Evolutionary conservation across 2,888 invertebrate genomes (phyloP), one percentile per base, ranked within the genome.

Genomic region (Slavum lentiscoides): DNA sequence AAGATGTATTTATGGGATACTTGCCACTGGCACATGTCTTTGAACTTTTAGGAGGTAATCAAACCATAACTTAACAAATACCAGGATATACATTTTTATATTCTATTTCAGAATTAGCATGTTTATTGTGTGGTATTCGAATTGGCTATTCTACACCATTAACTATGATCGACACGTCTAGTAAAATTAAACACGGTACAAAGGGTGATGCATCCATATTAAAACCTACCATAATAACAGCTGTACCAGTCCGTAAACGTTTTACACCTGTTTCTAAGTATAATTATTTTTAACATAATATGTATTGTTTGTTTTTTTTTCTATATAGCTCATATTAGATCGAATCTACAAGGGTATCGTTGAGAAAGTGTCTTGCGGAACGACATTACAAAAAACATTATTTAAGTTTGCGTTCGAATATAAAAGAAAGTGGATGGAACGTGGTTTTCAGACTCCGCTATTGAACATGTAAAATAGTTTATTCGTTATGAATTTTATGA

Each of bases 1-100:
- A 90, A 83, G 98, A 99, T 86, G 88, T 94, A 23, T 93, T 97
- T 85, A 93, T 98, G 87, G 98, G 95, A 81, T 99, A 97, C 88
- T 90, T 99, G 84, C 99, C 99, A 39, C 88, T 98, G 82, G 98
- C 98, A 49, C 98, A 98, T 88, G 97, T 98, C 1, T 94, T 98
- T 85, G 98, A 98, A 88, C 89, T 99, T 84, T 90, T 96, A 76
- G 95, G 95, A n/a, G 97, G 85, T 84, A 81, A 77, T 55, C 73
- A 19, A 11, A 30, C 30, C 7, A 69, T 69, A 15, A 13, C 4
- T 23, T 21, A 23, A 17, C 15, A 3, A 17, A 23, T 49, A 68
- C 23, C 9, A n/a, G n/a, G n/a, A 21, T 21, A n/a, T 13, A 66
- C 6, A 43, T 43, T 64, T 64, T 9, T 19, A n/a, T 39, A 15